A percentile compares a stretch with the other conserved stretches of the same genome.
These are phyloP conservation scores for Sebastes schlegelii DNA, from an alignment of 2,113 vertebrate genomes.

Conservation along the genomic window DNA sequence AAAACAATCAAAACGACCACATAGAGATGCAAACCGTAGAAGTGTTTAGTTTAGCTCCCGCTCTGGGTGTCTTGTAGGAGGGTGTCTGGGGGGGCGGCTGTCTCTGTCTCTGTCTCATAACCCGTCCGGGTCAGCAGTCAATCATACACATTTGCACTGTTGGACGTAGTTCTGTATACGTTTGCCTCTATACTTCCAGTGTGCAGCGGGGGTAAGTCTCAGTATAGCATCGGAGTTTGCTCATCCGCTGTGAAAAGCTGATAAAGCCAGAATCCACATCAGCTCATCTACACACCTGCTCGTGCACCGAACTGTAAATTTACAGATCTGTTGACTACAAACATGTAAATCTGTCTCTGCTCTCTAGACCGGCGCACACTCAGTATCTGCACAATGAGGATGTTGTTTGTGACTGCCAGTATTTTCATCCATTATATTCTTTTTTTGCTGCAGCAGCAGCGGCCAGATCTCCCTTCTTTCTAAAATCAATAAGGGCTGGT, in stretches of 20 bases:
- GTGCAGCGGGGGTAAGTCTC: neutral
- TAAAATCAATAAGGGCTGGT: neutral
- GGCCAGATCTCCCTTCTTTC: neutral
- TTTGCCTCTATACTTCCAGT: neutral
- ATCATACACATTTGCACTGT: neutral
- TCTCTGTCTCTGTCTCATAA: neutral
- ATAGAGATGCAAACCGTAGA: too few species aligned
- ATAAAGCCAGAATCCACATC: conserved; percentile 24
- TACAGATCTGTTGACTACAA: conserved; percentile 42
- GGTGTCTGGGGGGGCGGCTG: too few species aligned
- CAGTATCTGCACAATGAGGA: conserved; percentile 5
- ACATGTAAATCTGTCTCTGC: conserved; percentile 34
- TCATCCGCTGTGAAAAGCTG: conserved; percentile 10
- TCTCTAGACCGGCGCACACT: neutral
- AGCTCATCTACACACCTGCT: conserved; percentile 16
- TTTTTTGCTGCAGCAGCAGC: neutral
- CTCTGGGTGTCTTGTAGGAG: too few species aligned
- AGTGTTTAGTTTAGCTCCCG: too few species aligned
- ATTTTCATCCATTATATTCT: neutral
- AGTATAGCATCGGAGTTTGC: neutral
- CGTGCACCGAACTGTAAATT: neutral
- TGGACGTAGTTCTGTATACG: neutral
- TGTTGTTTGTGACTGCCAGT: neutral
- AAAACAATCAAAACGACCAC: too few species aligned
- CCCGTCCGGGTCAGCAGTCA: neutral